Base-by-base conservation (phyloP, 2,888 invertebrate genomes). In the Hirudinaria manillensis region DNA sequence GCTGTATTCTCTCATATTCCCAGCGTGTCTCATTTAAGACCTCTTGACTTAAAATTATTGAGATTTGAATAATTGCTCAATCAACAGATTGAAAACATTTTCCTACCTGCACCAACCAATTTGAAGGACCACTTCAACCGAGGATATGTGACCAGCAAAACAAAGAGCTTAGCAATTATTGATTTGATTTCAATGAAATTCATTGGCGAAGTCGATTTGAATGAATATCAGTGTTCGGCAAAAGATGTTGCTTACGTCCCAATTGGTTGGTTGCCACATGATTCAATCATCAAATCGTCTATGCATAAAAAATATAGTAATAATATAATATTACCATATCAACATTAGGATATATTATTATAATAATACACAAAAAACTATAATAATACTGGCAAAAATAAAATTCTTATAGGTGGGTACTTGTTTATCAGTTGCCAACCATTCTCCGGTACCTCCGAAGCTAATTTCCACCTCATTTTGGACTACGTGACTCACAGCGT, bases 401-500 rank as follows among this genome's bases (percentile, higher is more conserved):
- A 24, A 56, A 24, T 56, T 3, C 6, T 27, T 6, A 10, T 65
- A 73, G 73, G 73, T n/a, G 73, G 73, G 13, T 73, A 73, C 38
- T 29, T 73, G 24, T 73, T 73, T 45, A 61, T 73, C 36, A 73
- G 73, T 36, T 73, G 73, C 65, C 27, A 34, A 24, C 55, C 27
- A 38, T 32, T 73, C 34, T 32, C 24, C 13, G 34, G 36, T n/a
- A 36, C 65, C 21, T 24, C 24, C 13, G 73, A 45, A 21, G 16
- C 34, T 24, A 61, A 73, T 65, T 65, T 56, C 32, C 73, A 77
- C 53, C 72, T 76, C 70, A 65, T 66, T 34, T 38, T 77, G 68
- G 70, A 78, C 70, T 77, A 72, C 74, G 61, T 76, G 53, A 77
- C 77, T 16, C 56, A 71, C 65, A 75, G 74, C 16, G 61, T 77